Base-by-base conservation (phyloP, 1,140 invertebrate species). In the Atopsyche davidsoni region DNA sequence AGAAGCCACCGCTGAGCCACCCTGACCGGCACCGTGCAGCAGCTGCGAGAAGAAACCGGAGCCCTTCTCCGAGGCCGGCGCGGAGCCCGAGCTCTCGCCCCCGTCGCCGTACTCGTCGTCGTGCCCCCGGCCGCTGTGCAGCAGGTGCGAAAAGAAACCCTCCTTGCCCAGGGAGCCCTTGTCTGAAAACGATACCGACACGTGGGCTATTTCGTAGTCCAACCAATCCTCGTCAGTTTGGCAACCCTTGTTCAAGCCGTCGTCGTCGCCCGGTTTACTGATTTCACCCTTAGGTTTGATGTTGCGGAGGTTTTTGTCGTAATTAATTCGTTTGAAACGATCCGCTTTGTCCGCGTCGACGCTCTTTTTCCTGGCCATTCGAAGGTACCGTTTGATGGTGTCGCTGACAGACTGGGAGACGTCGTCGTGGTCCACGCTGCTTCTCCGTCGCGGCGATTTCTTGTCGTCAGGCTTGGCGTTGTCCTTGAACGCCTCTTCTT, bases 291-390 rank as follows among this genome's bases (percentile, higher is more conserved):
- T 87, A 0, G 86, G 80, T 59, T 87, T 89, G 17, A 92, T 91
- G 51, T 90, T 87, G 1, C 87, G 66, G 23, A 92, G 71, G 59
- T 88, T 90, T 24, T 85, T 77, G 60, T 92, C 89, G 59, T 92
- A 92, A 60, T 92, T 92, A 1, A 92, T 87, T 0, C 87, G 78
- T 61, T 90, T 90, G 59, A 92, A 92, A 13, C 84, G 76, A 60
- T 89, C 87, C 2, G 77, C 78, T 62, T 87, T 86, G 41, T 89
- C 86, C 2, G 83, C 78, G 55, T 89, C 86, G 1, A 86, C 79
- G 40, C 86, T 89, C 57, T 90, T 90, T 60, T 90, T 91, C 4
- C 88, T 70, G 0, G 86, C 87, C 87, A 90, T 90, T 48, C 85
- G 71, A 1, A 91, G 68, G 59, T 90, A 90, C 1, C 87, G 71